Base-by-base conservation (phyloP, 2,888 invertebrate genomes). In the Cyaniris semiargus region DNA sequence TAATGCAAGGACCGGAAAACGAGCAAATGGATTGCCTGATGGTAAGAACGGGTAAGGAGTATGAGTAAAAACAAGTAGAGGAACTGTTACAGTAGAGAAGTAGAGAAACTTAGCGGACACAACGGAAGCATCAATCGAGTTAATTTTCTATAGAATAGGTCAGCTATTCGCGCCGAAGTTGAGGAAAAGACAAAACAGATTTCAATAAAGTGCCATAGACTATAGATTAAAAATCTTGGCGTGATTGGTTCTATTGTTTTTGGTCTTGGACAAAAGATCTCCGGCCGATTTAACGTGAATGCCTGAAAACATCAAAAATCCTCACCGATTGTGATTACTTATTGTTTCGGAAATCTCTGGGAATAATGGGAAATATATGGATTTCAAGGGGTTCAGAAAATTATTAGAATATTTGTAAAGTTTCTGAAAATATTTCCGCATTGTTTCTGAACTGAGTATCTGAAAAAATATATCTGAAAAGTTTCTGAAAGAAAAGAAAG, bases 241-340 rank as follows among this genome's bases (percentile, higher is more conserved):
- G 84, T 89, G 88, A 89, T 89, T 88, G 90, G 88, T 86, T 83
- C 87, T 88, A 88, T 92, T 92, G 90, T 92, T 88, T 88, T 82
- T 85, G 82, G 83, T 80, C 80, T 78, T 78, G 84, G 85, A 89
- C 88, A 90, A 90, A 89, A 90, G 91, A 90, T 90, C 87, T 89
- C 90, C 92, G 87, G 90, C 89, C 91, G 90, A 92, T 92, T 92
- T 89, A 89, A 87, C 88, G 84, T 85, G 87, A 91, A 91, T 89
- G 84, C 87, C 86, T 87, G 88, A 89, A 91, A 92, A 92, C 88
- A 84, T 86, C 87, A 81, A 85, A 88, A 88, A 87, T 87, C 86
- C 86, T 81, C 84, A 92, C 92, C 92, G 92, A 86, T 86, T 84
- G 82, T 82, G 83, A 82, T 85, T 86, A 87, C 74, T 74, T 74